Percentiles rank a stretch among this genome's conserved stretches.
These are phyloP conservation scores for Anser brachyrhynchus DNA, from an alignment of 2,113 vertebrate species.

Conservation along the genomic window DNA sequence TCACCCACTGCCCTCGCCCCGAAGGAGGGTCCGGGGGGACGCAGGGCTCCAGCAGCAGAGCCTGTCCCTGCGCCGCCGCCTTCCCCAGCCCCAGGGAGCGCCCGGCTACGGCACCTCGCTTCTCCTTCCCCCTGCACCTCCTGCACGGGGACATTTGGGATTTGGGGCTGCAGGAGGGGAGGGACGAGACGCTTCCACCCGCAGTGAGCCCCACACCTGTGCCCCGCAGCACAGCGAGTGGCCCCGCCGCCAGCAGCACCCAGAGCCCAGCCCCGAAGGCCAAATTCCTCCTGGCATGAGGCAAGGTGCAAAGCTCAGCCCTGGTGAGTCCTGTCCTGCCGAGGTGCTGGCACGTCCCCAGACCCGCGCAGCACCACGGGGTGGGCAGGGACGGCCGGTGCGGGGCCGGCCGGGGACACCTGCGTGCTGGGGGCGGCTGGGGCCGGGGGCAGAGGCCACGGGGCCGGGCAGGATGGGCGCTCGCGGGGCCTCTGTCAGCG, in stretches of 20 bases:
- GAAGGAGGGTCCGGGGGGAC: neutral
- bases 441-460: neutral
- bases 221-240: neutral
- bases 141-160: neutral
- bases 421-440: rapidly evolving
- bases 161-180: neutral
- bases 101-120: neutral
- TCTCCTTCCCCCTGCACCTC: neutral
- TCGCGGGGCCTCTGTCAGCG: neutral
- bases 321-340: neutral
- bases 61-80: neutral
- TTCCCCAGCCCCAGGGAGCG: neutral
- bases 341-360: neutral
- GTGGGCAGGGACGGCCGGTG: rapidly evolving
- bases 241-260: neutral
- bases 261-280: neutral
- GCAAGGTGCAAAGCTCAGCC: neutral
- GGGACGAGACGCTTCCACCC: neutral
- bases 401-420: neutral
- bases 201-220: neutral
- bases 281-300: neutral
- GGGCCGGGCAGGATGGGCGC: neutral
- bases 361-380: rapidly evolving
- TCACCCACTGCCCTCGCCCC: too few species aligned
- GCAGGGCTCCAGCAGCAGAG: neutral